Percentiles rank a stretch among this genome's conserved stretches.
These are phyloP conservation scores for Sesamia inferens DNA, from an alignment of 2,888 invertebrate species.

Conservation along the genomic window DNA sequence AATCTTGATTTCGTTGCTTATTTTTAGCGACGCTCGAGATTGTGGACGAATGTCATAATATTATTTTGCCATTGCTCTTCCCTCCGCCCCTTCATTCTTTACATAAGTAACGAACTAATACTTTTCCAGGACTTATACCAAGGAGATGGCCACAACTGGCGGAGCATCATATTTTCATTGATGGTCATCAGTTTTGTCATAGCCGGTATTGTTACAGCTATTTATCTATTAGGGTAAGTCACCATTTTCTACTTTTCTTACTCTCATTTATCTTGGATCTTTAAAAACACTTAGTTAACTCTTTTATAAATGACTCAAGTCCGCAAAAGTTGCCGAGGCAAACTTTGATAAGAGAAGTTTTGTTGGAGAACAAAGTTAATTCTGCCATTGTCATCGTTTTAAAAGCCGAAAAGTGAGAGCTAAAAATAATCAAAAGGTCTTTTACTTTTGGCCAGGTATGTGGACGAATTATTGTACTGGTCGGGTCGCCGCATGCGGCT, in stretches of 20 bases:
- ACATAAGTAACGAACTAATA: slow-evolving; percentile 30
- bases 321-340: slow-evolving; percentile 37
- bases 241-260: slow-evolving; percentile 12
- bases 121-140: slow-evolving; percentile 93
- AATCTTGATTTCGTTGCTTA: slow-evolving; percentile 66
- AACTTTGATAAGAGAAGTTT: slow-evolving; percentile 55
- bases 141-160: slow-evolving; percentile 96
- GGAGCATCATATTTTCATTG: slow-evolving; percentile 96
- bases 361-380: slow-evolving; percentile 43
- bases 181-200: slow-evolving; percentile 96
- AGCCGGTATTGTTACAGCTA: slow-evolving; percentile 96
- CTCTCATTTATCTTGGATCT: slow-evolving; percentile 20
- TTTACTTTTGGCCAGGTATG: slow-evolving; percentile 90
- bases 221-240: slow-evolving; percentile 95
- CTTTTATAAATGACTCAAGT: slow-evolving; percentile 44
- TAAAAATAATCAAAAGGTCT: slow-evolving; percentile 27
- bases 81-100: slow-evolving; percentile 22
- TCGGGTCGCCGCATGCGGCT: slow-evolving; percentile 96
- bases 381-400: slow-evolving; percentile 34
- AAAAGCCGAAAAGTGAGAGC: slow-evolving; percentile 9
- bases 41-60: slow-evolving; percentile 61
- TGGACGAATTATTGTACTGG: slow-evolving; percentile 97
- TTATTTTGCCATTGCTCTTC: slow-evolving; percentile 6
- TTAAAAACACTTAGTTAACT: slow-evolving; percentile 41
- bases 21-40: slow-evolving; percentile 59